Evolutionary conservation across 37 sponge, comb jelly and placozoan genomes (phyloP).

Genomic region (Theonella swinhoei): DNA sequence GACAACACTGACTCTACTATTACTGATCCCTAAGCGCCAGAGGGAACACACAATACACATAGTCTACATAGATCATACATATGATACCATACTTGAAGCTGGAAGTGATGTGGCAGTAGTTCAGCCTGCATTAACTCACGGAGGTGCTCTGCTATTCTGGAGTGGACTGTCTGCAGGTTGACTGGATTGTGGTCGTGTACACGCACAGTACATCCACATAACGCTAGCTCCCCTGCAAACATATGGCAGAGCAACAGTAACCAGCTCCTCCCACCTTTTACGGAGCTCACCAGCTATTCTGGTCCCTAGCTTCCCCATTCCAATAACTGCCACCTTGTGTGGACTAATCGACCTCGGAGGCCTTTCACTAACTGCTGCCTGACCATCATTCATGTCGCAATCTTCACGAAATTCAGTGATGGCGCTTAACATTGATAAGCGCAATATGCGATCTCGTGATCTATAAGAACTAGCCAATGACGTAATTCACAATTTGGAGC

Average conservation of each 20-base stretch:
- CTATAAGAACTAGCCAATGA: too few relatives aligned
- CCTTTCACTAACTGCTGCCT: too few relatives aligned
- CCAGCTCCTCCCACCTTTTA: too few relatives aligned
- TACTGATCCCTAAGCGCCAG: constrained; percentile 5
- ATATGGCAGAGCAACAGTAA: too few relatives aligned
- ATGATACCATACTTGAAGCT: neutral
- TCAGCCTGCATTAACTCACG: constrained; percentile 10
- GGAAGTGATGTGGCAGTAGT: neutral
- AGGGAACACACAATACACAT: neutral
- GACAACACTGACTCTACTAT: constrained; percentile 17
- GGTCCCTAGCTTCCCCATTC: constrained; percentile 22
- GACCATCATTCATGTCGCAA: too few relatives aligned
- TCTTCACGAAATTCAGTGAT: too few relatives aligned
- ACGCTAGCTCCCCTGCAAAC: constrained; percentile 40
- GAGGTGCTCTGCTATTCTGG: constrained; percentile 14
- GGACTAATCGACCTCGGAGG: too few relatives aligned
- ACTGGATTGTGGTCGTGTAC: constrained; percentile 21
- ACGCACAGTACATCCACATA: constrained; percentile 34
- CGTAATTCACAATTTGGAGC: too few relatives aligned
- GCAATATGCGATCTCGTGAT: too few relatives aligned
- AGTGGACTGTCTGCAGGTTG: constrained; percentile 24
- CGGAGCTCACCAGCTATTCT: constrained; percentile 45
- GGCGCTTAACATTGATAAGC: too few relatives aligned
- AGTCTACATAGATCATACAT: neutral
- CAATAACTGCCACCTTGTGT: constrained; percentile 30